A percentile compares a stretch with the other conserved stretches of the same genome.
These are phyloP conservation scores for Caenorhabditis sulstoni DNA, from an alignment of 2,888 invertebrate genomes.

Conservation along the genomic window DNA sequence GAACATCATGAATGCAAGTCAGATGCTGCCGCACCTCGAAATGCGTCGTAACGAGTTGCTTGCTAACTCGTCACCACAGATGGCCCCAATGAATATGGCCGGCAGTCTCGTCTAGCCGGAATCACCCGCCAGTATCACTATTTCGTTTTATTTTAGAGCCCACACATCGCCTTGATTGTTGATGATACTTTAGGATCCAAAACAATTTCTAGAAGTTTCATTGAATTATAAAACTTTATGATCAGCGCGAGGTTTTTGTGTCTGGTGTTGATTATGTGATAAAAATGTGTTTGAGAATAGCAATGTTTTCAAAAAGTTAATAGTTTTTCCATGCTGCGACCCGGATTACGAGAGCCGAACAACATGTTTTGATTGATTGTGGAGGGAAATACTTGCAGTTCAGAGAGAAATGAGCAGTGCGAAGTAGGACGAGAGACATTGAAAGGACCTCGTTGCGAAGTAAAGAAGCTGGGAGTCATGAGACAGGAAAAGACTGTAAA, in stretches of 20 bases:
- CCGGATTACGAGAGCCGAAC: slow-evolving; percentile 30
- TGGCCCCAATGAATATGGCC: not conserved
- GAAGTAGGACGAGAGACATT: slow-evolving; percentile 1
- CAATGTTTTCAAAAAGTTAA: not conserved
- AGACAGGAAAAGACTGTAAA: slow-evolving; percentile 9
- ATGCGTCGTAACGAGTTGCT: slow-evolving; percentile 42
- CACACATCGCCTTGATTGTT: not conserved
- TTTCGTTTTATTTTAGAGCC: not conserved
- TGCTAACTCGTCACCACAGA: not conserved
- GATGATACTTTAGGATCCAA: no score
- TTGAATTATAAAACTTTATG: slow-evolving; percentile 1
- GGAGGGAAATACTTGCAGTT: slow-evolving; percentile 22
- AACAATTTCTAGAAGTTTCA: no score
- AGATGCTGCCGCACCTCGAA: slow-evolving; percentile 19
- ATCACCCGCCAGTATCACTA: not conserved
- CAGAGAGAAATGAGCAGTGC: slow-evolving; percentile 26
- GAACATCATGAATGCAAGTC: slow-evolving; percentile 8
- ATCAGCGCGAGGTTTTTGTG: no score
- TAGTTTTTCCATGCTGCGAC: slow-evolving; percentile 33
- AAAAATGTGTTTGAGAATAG: not conserved
- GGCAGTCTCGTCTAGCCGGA: slow-evolving; percentile 29
- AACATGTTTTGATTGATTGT: slow-evolving; percentile 17
- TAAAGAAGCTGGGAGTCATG: slow-evolving; percentile 21
- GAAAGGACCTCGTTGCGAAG: slow-evolving; percentile 20
- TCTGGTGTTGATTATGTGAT: slow-evolving; percentile 4